Conservation (phyloP, 2,797 vertebrate genomes). For the Hipposideros larvatus region DNA sequence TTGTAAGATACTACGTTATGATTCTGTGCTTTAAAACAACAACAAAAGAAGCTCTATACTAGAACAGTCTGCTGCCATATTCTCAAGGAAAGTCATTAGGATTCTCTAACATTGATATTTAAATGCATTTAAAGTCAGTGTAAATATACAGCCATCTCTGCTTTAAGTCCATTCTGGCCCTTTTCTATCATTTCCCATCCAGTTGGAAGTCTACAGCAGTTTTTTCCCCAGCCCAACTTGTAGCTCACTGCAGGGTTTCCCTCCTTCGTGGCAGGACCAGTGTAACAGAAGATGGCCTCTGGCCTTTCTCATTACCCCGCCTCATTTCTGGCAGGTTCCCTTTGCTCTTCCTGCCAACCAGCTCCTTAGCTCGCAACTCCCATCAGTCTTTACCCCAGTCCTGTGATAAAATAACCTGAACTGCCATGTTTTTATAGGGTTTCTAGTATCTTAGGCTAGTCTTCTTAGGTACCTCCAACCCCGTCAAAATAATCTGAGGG, state of each 20-base stretch:
- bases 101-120: background rate
- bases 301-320: background rate
- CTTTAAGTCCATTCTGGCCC: background rate
- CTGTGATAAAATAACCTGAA: background rate
- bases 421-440: background rate
- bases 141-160: background rate
- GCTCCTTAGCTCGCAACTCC: background rate
- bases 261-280: fast-evolving
- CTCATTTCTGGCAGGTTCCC: background rate
- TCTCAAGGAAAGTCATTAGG: background rate
- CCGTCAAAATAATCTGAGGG: background rate
- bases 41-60: background rate
- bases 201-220: too few relatives aligned
- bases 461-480: background rate
- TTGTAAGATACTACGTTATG: background rate
- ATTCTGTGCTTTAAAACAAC: background rate
- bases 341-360: background rate
- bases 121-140: background rate
- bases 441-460: background rate
- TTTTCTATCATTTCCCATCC: background rate
- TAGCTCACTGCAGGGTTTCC: background rate
- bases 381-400: too few relatives aligned
- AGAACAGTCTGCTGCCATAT: background rate
- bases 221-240: background rate
- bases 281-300: background rate